These are phyloP conservation scores for Patella ulyssiponensis DNA, from an alignment of 2,888 invertebrate species.

Conservation along the genomic window DNA sequence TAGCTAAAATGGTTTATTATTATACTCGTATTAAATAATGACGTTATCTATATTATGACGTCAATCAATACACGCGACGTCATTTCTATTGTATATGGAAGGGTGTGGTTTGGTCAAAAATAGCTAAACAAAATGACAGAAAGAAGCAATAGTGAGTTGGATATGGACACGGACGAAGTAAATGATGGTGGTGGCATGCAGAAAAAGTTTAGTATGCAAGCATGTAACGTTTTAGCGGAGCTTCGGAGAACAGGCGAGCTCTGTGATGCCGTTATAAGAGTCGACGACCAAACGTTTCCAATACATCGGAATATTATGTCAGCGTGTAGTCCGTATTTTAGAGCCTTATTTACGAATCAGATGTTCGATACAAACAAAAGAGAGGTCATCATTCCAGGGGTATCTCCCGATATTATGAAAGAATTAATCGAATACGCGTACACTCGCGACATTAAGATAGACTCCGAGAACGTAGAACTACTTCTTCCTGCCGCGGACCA, in stretches of 20 bases:
- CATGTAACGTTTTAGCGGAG: conserved; percentile 87
- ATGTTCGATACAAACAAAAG: conserved; percentile 71
- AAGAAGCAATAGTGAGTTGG: background rate
- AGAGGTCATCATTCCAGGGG: conserved; percentile 81
- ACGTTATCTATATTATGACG: no score
- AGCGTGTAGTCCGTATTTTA: conserved; percentile 92
- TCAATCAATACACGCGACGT: no score
- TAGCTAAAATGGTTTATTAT: no score
- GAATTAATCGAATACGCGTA: conserved; percentile 89
- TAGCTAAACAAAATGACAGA: no score
- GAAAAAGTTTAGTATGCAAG: conserved; percentile 85
- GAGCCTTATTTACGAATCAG: conserved; percentile 87
- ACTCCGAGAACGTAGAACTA: conserved; percentile 82
- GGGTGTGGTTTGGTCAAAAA: no score
- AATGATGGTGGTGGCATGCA: conserved; percentile 55
- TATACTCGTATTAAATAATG: no score
- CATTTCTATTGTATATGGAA: no score
- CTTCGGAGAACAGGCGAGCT: conserved; percentile 86
- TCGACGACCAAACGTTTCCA: conserved; percentile 84
- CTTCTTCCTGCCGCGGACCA: conserved; percentile 88
- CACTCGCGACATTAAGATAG: conserved; percentile 83
- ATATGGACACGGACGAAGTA: background rate
- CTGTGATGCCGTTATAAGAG: conserved; percentile 86
- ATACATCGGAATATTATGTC: conserved; percentile 79
- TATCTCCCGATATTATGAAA: conserved; percentile 84